phyloP scores from a whole-genome alignment of 2,888 invertebrate species.

The Chymomyza amoena region DNA sequence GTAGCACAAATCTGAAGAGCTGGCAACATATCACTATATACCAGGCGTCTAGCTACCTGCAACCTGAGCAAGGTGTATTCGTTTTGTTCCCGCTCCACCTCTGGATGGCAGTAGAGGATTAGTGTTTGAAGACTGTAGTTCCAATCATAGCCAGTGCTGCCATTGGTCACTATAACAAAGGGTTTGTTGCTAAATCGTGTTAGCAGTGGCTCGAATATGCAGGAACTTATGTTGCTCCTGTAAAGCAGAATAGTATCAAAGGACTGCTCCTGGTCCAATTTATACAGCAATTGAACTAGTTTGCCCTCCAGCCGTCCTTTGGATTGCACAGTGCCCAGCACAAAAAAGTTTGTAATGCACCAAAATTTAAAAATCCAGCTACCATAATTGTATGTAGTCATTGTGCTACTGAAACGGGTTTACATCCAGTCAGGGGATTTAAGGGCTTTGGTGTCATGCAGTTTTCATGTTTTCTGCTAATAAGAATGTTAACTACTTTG shows the following conservation, averaged over 20 bases:
- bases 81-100: constrained; percentile 36
- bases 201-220: constrained; percentile 40
- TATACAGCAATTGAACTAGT: constrained; percentile 23
- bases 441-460: constrained; percentile 21
- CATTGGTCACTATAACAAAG: constrained; percentile 19
- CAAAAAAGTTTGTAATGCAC: constrained; percentile 3
- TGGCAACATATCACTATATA: neutral
- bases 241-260: constrained; percentile 40
- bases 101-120: constrained; percentile 31
- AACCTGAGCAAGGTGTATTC: constrained; percentile 21
- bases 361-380: neutral
- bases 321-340: neutral
- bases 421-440: neutral
- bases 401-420: constrained; percentile 32
- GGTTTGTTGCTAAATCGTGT: constrained; percentile 16
- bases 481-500: neutral
- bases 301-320: neutral
- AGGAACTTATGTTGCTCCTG: constrained; percentile 27
- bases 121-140: constrained; percentile 27
- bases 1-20: neutral
- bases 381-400: constrained; percentile 8
- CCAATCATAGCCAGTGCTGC: constrained; percentile 40
- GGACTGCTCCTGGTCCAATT: constrained; percentile 30
- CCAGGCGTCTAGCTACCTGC: constrained; percentile 23
- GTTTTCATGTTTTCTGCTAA: constrained; percentile 27